Percentiles rank a stretch among this genome's conserved stretches.
Conservation (phyloP, 2,797 vertebrate species). For the Aselliscus stoliczkanus region DNA sequence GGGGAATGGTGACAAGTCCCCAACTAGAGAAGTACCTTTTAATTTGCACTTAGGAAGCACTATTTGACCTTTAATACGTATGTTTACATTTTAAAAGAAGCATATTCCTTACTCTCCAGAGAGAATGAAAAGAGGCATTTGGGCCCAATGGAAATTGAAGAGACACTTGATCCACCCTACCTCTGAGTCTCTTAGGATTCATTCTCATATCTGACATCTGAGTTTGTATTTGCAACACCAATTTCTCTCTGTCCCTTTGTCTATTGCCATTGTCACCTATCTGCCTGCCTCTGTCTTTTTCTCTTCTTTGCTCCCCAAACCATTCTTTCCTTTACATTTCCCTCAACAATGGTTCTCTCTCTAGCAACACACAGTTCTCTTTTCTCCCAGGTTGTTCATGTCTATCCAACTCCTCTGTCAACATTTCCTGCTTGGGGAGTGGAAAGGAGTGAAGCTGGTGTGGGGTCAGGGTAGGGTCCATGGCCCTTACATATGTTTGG, state of each 20-base stretch:
- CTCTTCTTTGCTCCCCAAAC: not conserved
- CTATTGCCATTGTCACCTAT: not conserved
- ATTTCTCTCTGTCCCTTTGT: not conserved
- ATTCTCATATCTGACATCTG: not conserved
- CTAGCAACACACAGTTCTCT: not conserved
- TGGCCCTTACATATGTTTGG: not conserved
- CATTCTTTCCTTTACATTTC: not conserved
- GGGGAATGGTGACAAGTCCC: constrained; percentile 32
- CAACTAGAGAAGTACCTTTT: constrained; percentile 11
- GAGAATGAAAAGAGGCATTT: not conserved
- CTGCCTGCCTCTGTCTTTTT: not conserved
- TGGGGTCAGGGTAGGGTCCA: not conserved
- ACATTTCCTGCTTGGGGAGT: not conserved
- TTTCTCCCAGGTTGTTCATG: not conserved
- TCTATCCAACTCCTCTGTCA: not conserved
- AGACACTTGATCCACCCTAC: not conserved
- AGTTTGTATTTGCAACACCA: not conserved
- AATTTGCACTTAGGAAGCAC: constrained; percentile 3
- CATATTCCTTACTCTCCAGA: not conserved
- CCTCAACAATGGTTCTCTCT: not conserved
- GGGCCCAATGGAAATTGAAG: not conserved
- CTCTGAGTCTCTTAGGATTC: not conserved
- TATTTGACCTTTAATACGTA: not conserved
- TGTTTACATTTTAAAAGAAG: not conserved
- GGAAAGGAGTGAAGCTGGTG: not conserved